Conservation (phyloP, 2,888 invertebrate species). For the Eupithecia vulgata region DNA sequence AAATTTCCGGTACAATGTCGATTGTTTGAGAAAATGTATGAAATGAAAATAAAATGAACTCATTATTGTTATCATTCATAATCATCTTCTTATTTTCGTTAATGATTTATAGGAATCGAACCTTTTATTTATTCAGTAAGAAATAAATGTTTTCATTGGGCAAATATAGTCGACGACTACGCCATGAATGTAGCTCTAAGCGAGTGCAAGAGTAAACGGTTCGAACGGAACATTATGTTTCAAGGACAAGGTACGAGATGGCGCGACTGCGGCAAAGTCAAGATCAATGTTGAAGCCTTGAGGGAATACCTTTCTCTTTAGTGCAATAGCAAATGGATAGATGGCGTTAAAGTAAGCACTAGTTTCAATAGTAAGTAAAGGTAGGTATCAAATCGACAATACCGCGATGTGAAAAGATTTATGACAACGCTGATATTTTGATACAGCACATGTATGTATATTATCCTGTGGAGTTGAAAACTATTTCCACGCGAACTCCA, state of each 20-base stretch:
- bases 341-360: constrained; percentile 54
- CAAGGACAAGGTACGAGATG: constrained; percentile 52
- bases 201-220: constrained; percentile 10
- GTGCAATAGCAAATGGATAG: constrained; percentile 52
- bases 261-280: constrained; percentile 46
- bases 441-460: too few species aligned
- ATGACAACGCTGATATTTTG: background rate
- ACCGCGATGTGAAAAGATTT: background rate
- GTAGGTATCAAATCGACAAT: background rate
- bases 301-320: constrained; percentile 30
- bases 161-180: background rate
- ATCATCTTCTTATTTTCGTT: too few species aligned
- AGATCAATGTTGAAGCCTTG: constrained; percentile 56
- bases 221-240: constrained; percentile 9
- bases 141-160: background rate
- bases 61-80: too few species aligned
- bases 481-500: too few species aligned
- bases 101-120: too few species aligned
- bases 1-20: too few species aligned
- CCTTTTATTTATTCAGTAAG: too few species aligned
- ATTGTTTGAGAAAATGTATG: too few species aligned
- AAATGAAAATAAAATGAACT: too few species aligned
- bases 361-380: background rate
- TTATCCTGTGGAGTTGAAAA: too few species aligned
- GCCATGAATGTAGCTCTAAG: background rate